Percentiles rank a stretch among this genome's conserved stretches.
These are phyloP conservation scores for Sylvia atricapilla DNA, from an alignment of 2,113 vertebrate genomes.

Conservation along the genomic window DNA sequence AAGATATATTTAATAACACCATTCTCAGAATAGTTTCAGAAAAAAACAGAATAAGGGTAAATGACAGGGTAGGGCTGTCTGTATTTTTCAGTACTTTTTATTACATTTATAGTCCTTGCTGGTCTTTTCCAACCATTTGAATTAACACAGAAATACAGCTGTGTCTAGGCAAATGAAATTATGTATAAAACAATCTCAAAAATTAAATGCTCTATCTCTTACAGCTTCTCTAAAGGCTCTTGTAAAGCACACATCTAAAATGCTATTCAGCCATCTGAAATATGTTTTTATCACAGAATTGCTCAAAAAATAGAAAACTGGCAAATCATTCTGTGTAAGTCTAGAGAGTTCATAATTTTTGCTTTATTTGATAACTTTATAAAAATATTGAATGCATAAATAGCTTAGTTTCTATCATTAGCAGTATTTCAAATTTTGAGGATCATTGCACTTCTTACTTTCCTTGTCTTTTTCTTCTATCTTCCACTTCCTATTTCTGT, in stretches of 20 bases:
- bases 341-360: not conserved
- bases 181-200: not conserved
- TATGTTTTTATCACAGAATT: not conserved
- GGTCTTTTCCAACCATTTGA: not conserved
- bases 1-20: not conserved
- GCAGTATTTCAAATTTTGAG: not conserved
- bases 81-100: not conserved
- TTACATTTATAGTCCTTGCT: not conserved
- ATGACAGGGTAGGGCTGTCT: not conserved
- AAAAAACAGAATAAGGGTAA: not conserved
- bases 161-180: not conserved
- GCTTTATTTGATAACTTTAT: not conserved
- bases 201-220: not conserved
- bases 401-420: not conserved
- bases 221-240: not conserved
- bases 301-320: not conserved
- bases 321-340: not conserved
- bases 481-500: not conserved
- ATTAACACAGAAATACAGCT: not conserved
- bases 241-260: not conserved
- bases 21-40: not conserved
- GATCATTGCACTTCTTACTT: not conserved
- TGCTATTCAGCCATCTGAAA: not conserved
- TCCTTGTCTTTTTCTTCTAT: not conserved
- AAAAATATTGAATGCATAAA: not conserved